Base-by-base conservation (phyloP, 35 echinoderm and acorn worm species). In the Apostichopus parvimensis region DNA sequence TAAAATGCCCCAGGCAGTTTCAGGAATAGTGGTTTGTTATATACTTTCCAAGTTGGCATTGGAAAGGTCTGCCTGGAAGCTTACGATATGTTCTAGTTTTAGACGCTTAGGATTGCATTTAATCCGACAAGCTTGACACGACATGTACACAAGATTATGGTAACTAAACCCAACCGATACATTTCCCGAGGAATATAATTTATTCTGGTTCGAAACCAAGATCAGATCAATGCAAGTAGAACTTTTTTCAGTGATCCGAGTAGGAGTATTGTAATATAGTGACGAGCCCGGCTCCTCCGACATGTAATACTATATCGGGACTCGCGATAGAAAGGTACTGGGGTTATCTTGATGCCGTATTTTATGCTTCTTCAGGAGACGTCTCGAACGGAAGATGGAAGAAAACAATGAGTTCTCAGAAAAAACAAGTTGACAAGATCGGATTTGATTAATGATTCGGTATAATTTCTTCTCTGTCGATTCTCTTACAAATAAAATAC, bases 61-160 rank as follows among this genome's bases (percentile, higher is more conserved):
- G 34, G 20, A 22, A 0, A 78, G 77, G 8, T 78, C 5, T 11
- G 0, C 8, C 3, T 78, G 77, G 0, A 78, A 78, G 20, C 8
- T 78, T 78, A 45, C 77, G 77, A 17, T 78, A 78, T 0, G 77
- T 78, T 78, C 77, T 78, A 17, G 77, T 78, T 78, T 78, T 8
- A 78, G 8, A 78, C 0, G 0, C 17, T 78, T 11, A 3, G 77
- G 77, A 12, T 78, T 0, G 0, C 77, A 9, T 45, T 78, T 78
- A 24, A 78, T 12, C 8, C 8, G 77, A 78, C 20, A 45, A 8
- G 77, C 34, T 78, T 78, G 0, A 17, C 0, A 78, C 17, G 77
- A 12, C 34, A 17, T 12, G 34, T 24, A 78, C 77, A 78, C 77
- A 22, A 78, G 8, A 78, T 78, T 78, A 17, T 23, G 14, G 17